phyloP scores from a whole-genome alignment of 1,140 invertebrate genomes.

The Trichonephila clavipes region DNA sequence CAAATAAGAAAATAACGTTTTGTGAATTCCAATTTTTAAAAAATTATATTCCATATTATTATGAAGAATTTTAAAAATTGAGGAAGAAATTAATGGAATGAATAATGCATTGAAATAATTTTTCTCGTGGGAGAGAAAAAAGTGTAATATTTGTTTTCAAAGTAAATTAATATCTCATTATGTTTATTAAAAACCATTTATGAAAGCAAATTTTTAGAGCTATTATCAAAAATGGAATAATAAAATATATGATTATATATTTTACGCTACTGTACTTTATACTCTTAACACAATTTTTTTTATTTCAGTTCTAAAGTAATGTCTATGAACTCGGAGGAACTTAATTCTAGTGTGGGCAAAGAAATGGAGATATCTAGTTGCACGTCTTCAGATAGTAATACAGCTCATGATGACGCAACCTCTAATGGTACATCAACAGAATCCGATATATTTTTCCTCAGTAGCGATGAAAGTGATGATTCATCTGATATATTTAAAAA shows the following conservation, averaged over 20 bases:
- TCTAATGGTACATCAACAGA: constrained; percentile 57
- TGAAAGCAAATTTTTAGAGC: no score
- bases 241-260: not conserved
- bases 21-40: no score
- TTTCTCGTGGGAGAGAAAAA: no score
- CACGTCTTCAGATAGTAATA: constrained; percentile 7
- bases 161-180: no score
- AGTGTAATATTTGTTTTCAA: no score
- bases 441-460: constrained; percentile 56
- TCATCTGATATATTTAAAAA: constrained; percentile 25
- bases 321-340: not conserved
- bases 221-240: no score
- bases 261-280: not conserved
- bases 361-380: constrained; percentile 22
- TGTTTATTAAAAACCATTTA: no score
- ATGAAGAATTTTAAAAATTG: no score
- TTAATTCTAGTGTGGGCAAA: not conserved
- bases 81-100: no score
- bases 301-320: not conserved
- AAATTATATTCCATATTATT: no score
- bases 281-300: not conserved
- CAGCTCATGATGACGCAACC: not conserved
- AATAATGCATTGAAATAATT: no score
- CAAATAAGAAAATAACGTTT: no score
- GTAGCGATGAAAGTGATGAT: constrained; percentile 70